phyloP scores from a whole-genome alignment of 1,140 invertebrate species.

The Bombus soroeensis region DNA sequence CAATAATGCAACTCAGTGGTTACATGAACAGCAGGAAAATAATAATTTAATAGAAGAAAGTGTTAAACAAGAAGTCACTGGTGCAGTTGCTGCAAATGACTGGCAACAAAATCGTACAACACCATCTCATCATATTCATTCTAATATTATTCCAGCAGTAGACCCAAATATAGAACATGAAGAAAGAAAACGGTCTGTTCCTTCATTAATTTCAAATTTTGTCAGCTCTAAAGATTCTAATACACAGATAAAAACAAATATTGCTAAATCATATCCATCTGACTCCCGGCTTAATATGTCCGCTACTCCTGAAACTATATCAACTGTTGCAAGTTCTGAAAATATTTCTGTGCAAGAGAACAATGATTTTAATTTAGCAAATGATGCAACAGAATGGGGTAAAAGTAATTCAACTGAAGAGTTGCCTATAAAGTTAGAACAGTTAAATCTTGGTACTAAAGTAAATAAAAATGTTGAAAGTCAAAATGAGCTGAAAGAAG shows the following conservation, averaged over 20 bases:
- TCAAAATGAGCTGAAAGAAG: slow-evolving; percentile 47
- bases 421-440: slow-evolving; percentile 67
- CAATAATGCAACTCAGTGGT: slow-evolving; percentile 54
- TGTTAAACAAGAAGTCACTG: slow-evolving; percentile 55
- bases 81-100: slow-evolving; percentile 47
- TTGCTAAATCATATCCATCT: slow-evolving; percentile 35
- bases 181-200: slow-evolving; percentile 66
- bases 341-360: slow-evolving; percentile 64
- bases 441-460: slow-evolving; percentile 65
- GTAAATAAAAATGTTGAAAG: slow-evolving; percentile 59
- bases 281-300: slow-evolving; percentile 49
- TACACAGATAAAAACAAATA: slow-evolving; percentile 42
- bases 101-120: slow-evolving; percentile 69
- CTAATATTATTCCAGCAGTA: slow-evolving; percentile 48
- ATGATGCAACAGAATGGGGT: slow-evolving; percentile 69
- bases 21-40: slow-evolving; percentile 50
- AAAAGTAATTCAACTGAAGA: slow-evolving; percentile 52
- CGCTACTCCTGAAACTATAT: slow-evolving; percentile 57
- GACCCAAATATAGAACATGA: slow-evolving; percentile 60
- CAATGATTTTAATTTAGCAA: slow-evolving; percentile 67
- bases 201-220: slow-evolving; percentile 59
- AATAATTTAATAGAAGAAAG: slow-evolving; percentile 44
- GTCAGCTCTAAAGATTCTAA: slow-evolving; percentile 65
- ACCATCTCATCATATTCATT: slow-evolving; percentile 58
- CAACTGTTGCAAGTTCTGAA: slow-evolving; percentile 63